Conservation (phyloP, 2,797 vertebrate species). For the Scolopax bukidnonensis region DNA sequence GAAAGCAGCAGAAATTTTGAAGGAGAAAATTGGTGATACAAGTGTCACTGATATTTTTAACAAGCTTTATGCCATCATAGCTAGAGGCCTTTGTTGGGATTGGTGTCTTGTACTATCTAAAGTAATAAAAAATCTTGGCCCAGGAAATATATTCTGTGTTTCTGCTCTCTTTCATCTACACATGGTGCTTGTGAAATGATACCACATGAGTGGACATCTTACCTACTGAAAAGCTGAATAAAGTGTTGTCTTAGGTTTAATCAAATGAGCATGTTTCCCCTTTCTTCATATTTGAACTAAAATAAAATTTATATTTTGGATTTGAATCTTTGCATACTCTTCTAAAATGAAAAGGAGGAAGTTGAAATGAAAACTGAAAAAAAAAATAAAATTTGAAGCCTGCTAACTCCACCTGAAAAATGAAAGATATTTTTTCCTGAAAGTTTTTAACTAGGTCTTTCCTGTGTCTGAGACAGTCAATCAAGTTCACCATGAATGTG, state of each 20-base stretch:
- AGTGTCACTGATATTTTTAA: neutral
- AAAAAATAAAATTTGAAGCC: neutral
- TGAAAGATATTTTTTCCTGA: neutral
- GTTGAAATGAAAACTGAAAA: neutral
- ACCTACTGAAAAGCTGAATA: neutral
- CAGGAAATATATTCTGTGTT: neutral
- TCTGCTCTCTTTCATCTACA: neutral
- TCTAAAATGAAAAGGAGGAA: neutral
- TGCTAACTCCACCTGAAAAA: neutral
- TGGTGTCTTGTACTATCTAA: neutral
- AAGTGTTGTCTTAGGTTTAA: neutral
- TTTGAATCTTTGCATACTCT: neutral
- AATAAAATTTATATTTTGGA: neutral
- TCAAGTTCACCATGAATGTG: neutral
- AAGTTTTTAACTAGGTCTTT: neutral
- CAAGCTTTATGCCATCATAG: neutral
- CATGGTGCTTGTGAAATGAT: neutral
- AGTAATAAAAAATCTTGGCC: neutral
- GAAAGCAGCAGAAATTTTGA: neutral
- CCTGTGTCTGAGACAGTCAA: neutral
- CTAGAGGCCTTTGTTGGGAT: neutral
- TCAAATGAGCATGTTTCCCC: accelerated
- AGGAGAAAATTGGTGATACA: neutral
- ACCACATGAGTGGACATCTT: neutral
- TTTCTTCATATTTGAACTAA: neutral